phyloP scores from a whole-genome alignment of 2,888 invertebrate species.

The Strigamia transsilvanica region DNA sequence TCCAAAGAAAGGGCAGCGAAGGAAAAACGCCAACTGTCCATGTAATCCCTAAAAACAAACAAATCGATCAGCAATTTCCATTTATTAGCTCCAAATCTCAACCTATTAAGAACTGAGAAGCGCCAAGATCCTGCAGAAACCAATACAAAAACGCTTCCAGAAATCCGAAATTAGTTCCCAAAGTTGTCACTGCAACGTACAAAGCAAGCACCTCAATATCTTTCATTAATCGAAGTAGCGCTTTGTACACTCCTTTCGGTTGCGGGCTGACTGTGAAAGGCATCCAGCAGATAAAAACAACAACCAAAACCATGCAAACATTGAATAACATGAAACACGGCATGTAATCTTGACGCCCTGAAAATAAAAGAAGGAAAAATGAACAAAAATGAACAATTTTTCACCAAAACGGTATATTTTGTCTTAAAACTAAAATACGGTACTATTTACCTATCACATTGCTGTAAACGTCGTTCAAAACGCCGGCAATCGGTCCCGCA shows the following conservation, averaged over 20 bases:
- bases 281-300: slow-evolving; percentile 23
- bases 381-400: not conserved
- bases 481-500: slow-evolving; percentile 20
- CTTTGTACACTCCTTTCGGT: slow-evolving; percentile 37
- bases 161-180: slow-evolving; percentile 83
- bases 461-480: slow-evolving; percentile 40
- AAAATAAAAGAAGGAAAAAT: not conserved
- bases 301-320: slow-evolving; percentile 17
- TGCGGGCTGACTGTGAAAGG: slow-evolving; percentile 30
- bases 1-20: slow-evolving; percentile 77
- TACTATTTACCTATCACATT: not conserved
- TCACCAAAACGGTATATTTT: not conserved
- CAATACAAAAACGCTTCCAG: slow-evolving; percentile 84
- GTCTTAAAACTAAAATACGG: no score
- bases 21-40: slow-evolving; percentile 80
- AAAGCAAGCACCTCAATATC: slow-evolving; percentile 83
- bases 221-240: slow-evolving; percentile 75
- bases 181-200: slow-evolving; percentile 79
- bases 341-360: slow-evolving; percentile 31
- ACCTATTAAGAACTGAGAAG: slow-evolving; percentile 80
- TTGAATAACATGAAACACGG: slow-evolving; percentile 39
- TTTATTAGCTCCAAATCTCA: slow-evolving; percentile 58
- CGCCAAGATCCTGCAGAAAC: slow-evolving; percentile 80
- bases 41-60: slow-evolving; percentile 71
- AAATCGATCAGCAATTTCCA: not conserved